Conservation (phyloP, 2,113 vertebrate species). For the Ptilonorhynchus violaceus region DNA sequence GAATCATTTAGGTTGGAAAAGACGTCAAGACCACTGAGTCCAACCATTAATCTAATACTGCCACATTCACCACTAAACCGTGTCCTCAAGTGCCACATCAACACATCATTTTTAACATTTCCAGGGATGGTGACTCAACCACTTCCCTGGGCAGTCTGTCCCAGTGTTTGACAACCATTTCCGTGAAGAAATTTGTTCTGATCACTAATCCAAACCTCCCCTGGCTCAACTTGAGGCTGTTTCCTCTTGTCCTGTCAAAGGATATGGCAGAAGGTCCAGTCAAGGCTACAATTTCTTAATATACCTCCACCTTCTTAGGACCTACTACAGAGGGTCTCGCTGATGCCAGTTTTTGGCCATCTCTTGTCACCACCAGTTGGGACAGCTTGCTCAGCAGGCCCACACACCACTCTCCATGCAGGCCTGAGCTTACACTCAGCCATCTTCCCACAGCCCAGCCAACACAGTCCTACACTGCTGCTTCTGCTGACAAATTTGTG, state of each 20-base stretch:
- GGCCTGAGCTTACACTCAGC: neutral
- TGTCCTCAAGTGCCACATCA: neutral
- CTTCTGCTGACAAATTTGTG: neutral
- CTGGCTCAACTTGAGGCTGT: neutral
- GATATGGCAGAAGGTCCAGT: neutral
- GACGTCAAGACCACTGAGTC: neutral
- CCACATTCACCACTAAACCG: neutral
- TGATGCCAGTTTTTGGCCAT: neutral
- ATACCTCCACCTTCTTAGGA: neutral
- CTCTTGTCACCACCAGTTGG: neutral
- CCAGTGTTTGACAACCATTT: neutral
- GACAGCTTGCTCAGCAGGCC: neutral
- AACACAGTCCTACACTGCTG: neutral
- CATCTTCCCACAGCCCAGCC: rapidly evolving
- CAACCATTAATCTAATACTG: neutral
- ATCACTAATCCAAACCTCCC: neutral
- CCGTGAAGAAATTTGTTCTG: neutral
- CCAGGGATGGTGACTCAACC: neutral
- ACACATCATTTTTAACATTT: neutral
- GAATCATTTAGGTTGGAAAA: neutral
- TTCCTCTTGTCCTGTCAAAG: neutral
- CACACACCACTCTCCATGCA: rapidly evolving
- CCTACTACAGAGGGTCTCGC: neutral
- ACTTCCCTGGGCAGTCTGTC: neutral
- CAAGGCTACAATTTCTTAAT: neutral